Evolutionary conservation across 1,140 invertebrate species (phyloP), one percentile per base, ranked within the genome.

Genomic region (Stegodyphus dumicola): DNA sequence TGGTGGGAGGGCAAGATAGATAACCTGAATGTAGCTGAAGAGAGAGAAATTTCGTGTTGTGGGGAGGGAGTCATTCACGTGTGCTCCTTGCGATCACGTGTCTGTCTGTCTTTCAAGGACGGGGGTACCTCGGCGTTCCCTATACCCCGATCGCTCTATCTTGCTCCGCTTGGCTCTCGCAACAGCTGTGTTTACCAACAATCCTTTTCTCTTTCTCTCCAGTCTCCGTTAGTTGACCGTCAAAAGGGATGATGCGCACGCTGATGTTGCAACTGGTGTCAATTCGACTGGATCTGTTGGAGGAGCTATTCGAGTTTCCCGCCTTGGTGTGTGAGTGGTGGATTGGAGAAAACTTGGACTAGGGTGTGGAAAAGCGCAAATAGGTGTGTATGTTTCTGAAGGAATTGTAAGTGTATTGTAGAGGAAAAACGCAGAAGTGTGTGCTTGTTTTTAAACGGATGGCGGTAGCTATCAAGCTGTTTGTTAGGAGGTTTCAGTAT

Each of bases 171-270:
- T 64, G 7, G 17, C 51, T 18, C 65, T 56, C 81, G n/a, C 51
- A 48, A 67, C 65, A 76, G 81, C 81, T 85, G 81, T 85, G 81
- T 85, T 85, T 85, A 73, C 74, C 67, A 85, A 85, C 81, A 85
- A 74, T 71, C 77, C 67, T 33, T 33, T 33, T 6, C 17, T 67
- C 65, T 7, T 18, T 15, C 65, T 15, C 52, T 74, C 71, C 33
- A 33, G 33, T 33, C 33, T 56, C 51, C 54, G 15, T 52, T 56
- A 11, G 52, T 15, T 52, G 71, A 74, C n/a, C 48, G 69, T 49
- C 17, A 11, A 7, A n/a, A 51, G 13, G 48, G 9, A 60, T 9
- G 56, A 60, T 9, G 56, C 9, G 56, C 56, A 51, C 33, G 33
- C 33, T 33, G 33, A 33, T 33, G 33, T 33, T 33, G 33, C 33